Base-by-base conservation (phyloP, 2,888 invertebrate species). In the Noctua janthina region DNA sequence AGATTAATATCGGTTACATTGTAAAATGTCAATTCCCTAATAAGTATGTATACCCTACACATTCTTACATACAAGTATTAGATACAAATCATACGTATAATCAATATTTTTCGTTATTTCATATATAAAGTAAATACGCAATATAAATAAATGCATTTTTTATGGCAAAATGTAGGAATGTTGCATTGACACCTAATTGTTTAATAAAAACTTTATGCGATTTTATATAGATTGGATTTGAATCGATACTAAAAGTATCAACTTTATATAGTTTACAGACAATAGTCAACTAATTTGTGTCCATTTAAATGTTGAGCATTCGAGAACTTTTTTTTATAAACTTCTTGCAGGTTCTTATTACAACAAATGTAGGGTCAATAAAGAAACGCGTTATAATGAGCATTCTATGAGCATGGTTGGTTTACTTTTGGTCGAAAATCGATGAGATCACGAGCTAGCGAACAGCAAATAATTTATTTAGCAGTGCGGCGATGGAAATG, bases 91-190 rank as follows among this genome's bases (percentile, higher is more conserved):
- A 88, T 89, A 91, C 81, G 82, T 80, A 85, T 89, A 79, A 79
- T 79, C 79, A 81, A 82, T 87, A 78, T 59, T 75, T 62, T 81
- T 74, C 46, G 75, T 87, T 90, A 83, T 76, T 83, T 79, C 69
- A 84, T 86, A 79, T 72, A 85, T 85, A 90, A 79, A 82, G 85
- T 88, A 89, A 71, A 83, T 89, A 90, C 84, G 89, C 85, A 88
- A 89, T 90, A 91, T 92, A 94, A 94, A 95, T 95, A 96, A 96
- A 96, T 96, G 95, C 95, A 94, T 94, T 93, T 90, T 84, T 82
- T 94, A 96, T 96, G 96, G 96, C 96, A 94, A 92, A 90, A 92
- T 88, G 91, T 92, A 93, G 95, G 95, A 95, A 96, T 95, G 94
- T 94, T 90, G 90, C 82, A 86, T 84, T 83, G 84, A 86, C 88